Conservation (phyloP, 2,888 invertebrate species). For the Itoplectis maculator region DNA sequence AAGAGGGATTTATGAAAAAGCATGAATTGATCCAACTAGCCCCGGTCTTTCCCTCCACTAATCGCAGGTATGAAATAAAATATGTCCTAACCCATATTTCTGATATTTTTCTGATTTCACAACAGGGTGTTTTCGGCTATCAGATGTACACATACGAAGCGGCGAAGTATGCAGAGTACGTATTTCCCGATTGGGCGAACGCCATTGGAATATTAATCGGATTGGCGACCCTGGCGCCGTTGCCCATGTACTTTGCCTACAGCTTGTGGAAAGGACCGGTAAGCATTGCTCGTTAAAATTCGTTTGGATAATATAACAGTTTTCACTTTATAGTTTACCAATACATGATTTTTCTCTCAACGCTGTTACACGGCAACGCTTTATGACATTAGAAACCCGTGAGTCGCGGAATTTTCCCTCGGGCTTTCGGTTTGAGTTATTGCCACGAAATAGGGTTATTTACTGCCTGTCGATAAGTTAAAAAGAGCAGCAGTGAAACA, state of each 20-base stretch:
- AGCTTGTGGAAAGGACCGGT: slow-evolving; percentile 84
- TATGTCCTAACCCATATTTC: neutral
- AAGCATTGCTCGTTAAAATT: slow-evolving; percentile 72
- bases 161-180: slow-evolving; percentile 88
- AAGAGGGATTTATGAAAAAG: no score
- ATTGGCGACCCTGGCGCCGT: slow-evolving; percentile 88
- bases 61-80: no score
- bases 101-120: neutral
- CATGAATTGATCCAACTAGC: no score
- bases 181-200: slow-evolving; percentile 90
- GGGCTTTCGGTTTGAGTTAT: no score
- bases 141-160: slow-evolving; percentile 89
- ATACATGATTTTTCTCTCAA: no score
- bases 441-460: no score
- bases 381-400: no score
- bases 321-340: no score
- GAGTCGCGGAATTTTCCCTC: no score
- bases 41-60: neutral
- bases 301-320: neutral
- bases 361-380: no score
- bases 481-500: no score
- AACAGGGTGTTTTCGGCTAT: slow-evolving; percentile 90
- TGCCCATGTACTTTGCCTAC: slow-evolving; percentile 88
- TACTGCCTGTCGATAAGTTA: no score
- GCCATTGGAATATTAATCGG: slow-evolving; percentile 90